A percentile compares a stretch with the other conserved stretches of the same genome.
These are phyloP conservation scores for Stenotaenia linearis DNA, from an alignment of 2,888 invertebrate species.

Conservation along the genomic window DNA sequence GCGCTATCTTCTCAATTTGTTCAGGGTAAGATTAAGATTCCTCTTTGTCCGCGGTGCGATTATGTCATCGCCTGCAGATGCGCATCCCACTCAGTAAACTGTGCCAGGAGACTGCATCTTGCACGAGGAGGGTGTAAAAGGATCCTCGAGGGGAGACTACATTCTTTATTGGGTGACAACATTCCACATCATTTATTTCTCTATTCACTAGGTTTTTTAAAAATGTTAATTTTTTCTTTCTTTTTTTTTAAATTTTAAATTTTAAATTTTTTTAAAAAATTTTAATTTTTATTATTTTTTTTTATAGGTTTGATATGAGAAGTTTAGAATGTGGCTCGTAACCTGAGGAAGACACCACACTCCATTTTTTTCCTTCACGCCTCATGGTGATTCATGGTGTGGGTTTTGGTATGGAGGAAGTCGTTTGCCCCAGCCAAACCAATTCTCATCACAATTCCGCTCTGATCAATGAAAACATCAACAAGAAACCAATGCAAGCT, in stretches of 20 bases:
- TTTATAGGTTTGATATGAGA: neutral
- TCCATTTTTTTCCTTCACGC: neutral
- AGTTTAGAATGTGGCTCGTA: neutral
- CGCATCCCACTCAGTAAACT: constrained; percentile 17
- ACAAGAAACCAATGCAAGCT: neutral
- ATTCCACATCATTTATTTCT: neutral
- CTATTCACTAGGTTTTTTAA: neutral
- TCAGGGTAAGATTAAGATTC: constrained; percentile 12
- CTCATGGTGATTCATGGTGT: constrained; percentile 17
- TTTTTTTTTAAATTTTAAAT: neutral
- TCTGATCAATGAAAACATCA: constrained; percentile 3
- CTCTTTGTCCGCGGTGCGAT: constrained; percentile 19
- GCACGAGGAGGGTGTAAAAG: constrained; percentile 10
- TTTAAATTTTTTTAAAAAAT: neutral
- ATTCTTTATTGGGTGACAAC: constrained; percentile 26
- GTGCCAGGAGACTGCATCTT: constrained; percentile 24
- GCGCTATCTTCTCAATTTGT: neutral
- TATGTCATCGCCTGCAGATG: constrained; percentile 26
- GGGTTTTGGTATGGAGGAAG: constrained; percentile 20
- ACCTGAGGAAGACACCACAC: neutral
- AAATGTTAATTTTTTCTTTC: neutral
- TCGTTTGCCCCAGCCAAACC: neutral
- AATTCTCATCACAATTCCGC: neutral
- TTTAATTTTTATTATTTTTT: neutral
- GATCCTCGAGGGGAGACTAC: constrained; percentile 14